Percentiles rank a stretch among this genome's conserved stretches.
Conservation (phyloP, 1,140 invertebrate genomes). For the Pseudomyrmex gracilis region DNA sequence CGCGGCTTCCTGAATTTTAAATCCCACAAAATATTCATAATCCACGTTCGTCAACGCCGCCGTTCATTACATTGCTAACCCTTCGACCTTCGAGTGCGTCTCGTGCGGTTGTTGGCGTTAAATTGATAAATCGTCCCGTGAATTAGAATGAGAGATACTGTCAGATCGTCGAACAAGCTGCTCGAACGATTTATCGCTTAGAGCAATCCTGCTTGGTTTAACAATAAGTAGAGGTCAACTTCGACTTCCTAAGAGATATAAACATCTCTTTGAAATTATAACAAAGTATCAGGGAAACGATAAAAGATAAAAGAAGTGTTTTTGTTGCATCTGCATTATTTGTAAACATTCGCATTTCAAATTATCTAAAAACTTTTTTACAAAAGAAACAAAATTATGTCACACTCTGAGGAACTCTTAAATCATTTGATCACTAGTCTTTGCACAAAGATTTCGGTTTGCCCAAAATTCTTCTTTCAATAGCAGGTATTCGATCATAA, state of each 20-base stretch:
- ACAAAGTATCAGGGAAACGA: not conserved
- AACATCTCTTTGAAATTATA: not conserved
- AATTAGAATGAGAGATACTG: constrained; percentile 50
- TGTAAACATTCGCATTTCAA: not conserved
- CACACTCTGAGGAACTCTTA: not conserved
- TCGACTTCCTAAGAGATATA: not conserved
- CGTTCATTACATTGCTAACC: not conserved
- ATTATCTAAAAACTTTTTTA: too few species aligned
- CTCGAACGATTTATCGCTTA: constrained; percentile 48
- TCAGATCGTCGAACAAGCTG: constrained; percentile 45
- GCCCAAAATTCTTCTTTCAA: constrained; percentile 21
- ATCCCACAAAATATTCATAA: constrained; percentile 34
- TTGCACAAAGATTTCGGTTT: not conserved
- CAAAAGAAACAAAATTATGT: not conserved
- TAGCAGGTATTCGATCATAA: constrained; percentile 45
- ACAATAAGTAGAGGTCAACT: constrained; percentile 21
- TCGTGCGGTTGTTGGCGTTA: constrained; percentile 38
- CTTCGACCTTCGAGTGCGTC: constrained; percentile 31
- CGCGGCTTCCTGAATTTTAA: constrained; percentile 17
- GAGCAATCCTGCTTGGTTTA: constrained; percentile 30
- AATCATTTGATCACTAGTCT: too few species aligned
- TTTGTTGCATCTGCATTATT: not conserved
- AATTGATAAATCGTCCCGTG: constrained; percentile 47
- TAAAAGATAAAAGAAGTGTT: too few species aligned
- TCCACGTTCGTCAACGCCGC: not conserved